phyloP scores from a whole-genome alignment of 2,888 invertebrate species.

The Calameuta pallipes region DNA sequence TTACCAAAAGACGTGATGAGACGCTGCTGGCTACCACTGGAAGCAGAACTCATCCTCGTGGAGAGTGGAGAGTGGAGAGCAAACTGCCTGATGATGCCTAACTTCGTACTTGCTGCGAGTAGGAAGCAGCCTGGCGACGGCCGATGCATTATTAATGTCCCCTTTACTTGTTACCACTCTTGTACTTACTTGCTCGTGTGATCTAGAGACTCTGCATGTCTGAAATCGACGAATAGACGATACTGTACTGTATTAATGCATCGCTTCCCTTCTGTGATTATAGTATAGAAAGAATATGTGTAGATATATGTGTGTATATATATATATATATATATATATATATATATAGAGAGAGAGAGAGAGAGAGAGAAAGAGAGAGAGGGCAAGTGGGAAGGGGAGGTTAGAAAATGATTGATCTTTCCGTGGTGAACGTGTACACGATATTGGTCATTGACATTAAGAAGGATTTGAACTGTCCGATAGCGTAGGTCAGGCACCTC shows the following conservation, averaged over 20 bases:
- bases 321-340: no score
- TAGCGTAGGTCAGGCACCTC: not conserved
- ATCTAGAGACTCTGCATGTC: conserved; percentile 35
- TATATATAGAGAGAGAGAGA: not conserved
- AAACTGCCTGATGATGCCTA: conserved; percentile 12
- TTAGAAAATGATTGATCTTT: not conserved
- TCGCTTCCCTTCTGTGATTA: not conserved
- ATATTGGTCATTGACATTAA: not conserved
- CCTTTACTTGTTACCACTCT: conserved; percentile 45
- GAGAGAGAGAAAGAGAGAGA: not conserved
- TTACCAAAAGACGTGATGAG: conserved; percentile 23
- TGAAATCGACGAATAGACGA: not conserved
- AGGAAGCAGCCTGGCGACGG: conserved; percentile 47
- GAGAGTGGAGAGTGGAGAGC: conserved; percentile 9
- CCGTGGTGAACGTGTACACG: not conserved
- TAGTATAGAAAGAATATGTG: not conserved
- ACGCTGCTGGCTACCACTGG: conserved; percentile 4
- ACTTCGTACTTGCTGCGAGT: conserved; percentile 43
- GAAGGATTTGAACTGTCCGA: not conserved
- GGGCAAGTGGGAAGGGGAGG: not conserved
- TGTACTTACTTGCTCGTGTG: conserved; percentile 41
- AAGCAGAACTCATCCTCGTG: conserved; percentile 6
- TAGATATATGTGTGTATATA: not conserved
- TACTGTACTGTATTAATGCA: not conserved
- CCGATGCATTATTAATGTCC: conserved; percentile 59